Evolutionary conservation across 2,113 vertebrate species (phyloP).

Genomic region (Rousettus leschenaultii): DNA sequence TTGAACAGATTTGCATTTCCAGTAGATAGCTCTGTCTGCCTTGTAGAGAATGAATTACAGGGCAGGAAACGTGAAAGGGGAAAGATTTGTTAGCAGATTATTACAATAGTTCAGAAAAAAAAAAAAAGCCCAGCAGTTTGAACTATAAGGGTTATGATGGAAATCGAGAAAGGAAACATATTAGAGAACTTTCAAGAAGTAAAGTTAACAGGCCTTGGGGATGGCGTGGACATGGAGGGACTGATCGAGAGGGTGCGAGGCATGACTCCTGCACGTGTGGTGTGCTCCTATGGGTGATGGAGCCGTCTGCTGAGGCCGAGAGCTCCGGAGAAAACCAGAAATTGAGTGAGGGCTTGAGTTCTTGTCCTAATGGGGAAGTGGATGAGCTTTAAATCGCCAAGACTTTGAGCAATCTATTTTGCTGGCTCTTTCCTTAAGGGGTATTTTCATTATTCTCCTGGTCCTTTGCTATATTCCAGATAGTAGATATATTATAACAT

Average conservation of each 20-base stretch:
- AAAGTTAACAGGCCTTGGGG: not conserved
- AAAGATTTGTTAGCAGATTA: not conserved
- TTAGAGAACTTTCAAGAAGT: not conserved
- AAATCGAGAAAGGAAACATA: not conserved
- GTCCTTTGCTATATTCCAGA: not conserved
- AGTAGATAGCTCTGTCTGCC: not conserved
- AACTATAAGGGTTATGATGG: not conserved
- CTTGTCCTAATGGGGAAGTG: not conserved
- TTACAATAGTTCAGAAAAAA: not conserved
- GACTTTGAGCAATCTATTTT: not conserved
- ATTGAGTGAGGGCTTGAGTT: not conserved
- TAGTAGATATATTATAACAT: not conserved
- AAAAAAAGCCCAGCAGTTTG: not conserved
- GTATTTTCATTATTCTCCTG: not conserved
- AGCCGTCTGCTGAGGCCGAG: fast-evolving
- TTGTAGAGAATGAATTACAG: not conserved
- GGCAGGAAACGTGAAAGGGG: not conserved
- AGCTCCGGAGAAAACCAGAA: not conserved
- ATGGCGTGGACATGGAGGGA: fast-evolving
- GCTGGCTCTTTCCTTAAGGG: not conserved
- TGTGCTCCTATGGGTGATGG: fast-evolving
- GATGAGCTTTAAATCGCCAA: not conserved
- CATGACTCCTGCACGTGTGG: fast-evolving
- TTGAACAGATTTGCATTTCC: not conserved
- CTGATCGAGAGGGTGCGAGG: not conserved